phyloP scores from a whole-genome alignment of 2,797 vertebrate genomes.

The Diceros bicornis region DNA sequence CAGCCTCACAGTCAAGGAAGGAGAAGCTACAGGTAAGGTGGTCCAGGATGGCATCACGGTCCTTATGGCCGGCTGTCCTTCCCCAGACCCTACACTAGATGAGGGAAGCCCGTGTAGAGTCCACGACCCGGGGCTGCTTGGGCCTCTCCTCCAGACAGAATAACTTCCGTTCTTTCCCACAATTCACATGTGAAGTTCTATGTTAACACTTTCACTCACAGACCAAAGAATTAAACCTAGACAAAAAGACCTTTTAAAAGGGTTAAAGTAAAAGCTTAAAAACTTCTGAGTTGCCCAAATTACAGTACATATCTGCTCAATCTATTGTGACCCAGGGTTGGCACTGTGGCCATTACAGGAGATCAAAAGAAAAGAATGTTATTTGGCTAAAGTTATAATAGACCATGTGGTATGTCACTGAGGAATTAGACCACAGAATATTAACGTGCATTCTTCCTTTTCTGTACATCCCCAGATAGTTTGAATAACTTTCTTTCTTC shows the following conservation, averaged over 20 bases:
- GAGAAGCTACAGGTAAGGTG: too few relatives aligned
- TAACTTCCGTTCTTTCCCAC: neutral
- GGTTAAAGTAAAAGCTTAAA: neutral
- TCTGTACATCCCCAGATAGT: neutral
- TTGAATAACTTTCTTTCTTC: neutral
- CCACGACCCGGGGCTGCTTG: accelerated
- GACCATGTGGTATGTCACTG: neutral
- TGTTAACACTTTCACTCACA: neutral
- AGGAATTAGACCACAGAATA: constrained; percentile 41
- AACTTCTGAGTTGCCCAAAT: neutral
- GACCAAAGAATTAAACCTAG: too few relatives aligned
- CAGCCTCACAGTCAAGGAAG: neutral
- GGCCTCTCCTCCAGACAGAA: neutral
- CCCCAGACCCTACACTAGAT: accelerated
- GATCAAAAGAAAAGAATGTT: constrained; percentile 11
- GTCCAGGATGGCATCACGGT: accelerated
- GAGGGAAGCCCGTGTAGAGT: too few relatives aligned
- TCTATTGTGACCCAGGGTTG: neutral
- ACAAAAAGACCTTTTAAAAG: neutral
- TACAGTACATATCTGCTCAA: neutral
- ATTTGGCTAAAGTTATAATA: neutral
- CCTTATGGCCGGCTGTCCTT: neutral
- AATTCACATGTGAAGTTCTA: neutral
- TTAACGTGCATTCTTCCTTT: constrained; percentile 34
- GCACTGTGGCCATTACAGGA: neutral